phyloP scores from a whole-genome alignment of 2,797 vertebrate species.

The Mus spretus region DNA sequence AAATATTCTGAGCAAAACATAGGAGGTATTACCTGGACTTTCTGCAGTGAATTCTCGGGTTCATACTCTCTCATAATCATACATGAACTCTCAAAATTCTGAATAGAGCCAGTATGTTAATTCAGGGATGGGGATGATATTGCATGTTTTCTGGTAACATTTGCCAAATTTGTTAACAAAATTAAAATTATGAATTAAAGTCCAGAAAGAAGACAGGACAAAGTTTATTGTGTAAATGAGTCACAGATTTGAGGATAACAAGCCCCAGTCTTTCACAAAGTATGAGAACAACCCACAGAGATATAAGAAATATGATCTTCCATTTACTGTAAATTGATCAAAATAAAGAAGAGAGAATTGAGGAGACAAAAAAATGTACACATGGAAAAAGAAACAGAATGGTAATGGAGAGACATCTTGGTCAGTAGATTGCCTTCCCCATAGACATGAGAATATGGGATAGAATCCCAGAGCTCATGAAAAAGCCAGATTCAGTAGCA shows the following conservation, averaged over 20 bases:
- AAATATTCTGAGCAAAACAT: background rate
- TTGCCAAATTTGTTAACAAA: slow-evolving; percentile 2
- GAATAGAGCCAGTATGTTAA: background rate
- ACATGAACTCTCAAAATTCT: background rate
- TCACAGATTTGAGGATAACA: background rate
- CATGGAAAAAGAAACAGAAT: background rate
- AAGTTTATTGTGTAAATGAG: background rate
- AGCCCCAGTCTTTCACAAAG: background rate
- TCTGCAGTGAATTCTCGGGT: background rate
- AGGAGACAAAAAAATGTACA: background rate
- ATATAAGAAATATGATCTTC: background rate
- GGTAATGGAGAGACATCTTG: background rate
- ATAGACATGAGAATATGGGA: background rate
- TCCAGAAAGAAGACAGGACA: background rate
- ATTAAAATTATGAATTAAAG: background rate
- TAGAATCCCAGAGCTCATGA: too few relatives aligned
- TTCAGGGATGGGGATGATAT: background rate
- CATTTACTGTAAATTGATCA: background rate
- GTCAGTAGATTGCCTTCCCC: background rate
- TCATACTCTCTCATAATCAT: background rate
- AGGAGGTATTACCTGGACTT: background rate
- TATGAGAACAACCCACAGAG: background rate
- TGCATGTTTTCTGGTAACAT: background rate
- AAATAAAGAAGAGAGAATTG: background rate
- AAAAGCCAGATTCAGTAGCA: background rate